Evolutionary conservation across 2,888 invertebrate genomes (phyloP), one percentile per base, ranked within the genome.

Genomic region (Steinernema carpocapsae): DNA sequence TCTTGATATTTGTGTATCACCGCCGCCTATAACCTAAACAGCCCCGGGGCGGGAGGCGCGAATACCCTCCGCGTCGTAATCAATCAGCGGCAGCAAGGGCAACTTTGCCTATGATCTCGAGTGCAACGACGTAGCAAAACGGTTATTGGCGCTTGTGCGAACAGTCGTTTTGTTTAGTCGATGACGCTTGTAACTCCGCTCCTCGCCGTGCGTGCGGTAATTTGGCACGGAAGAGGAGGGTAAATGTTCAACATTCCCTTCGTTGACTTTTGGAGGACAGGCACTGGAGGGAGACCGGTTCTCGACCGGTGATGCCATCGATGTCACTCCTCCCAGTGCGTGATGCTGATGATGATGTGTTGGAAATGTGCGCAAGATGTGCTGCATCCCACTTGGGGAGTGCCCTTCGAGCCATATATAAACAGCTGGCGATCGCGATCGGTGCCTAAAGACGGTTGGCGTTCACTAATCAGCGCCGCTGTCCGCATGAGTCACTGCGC

Each of bases 231-330:
- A 56, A 56, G 56, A 12, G 2, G 24, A 26, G n/a, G n/a, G 2
- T 12, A 19, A 26, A 22, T 19, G 56, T 26, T 10, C 6, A 56
- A 56, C 24, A 56, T n/a, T n/a, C 56, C 22, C 24, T 56, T 22
- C 17, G 56, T 7, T 56, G 56, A 22, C 19, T 56, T 56, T 56
- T 56, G 56, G 56, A 56, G 56, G 56, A 56, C 56, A 26, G 26
- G 24, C 56, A 22, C 3, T 26, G n/a, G 51, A 26, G 26, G 4
- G 56, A 56, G 56, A 56, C 56, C 56, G 56, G 56, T 56, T 56
- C 56, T 56, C 56, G 56, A 56, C 56, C 56, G 26, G 56, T 56
- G 56, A 24, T 56, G 56, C 56, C 56, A 19, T 56, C 56, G 56
- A 24, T 26, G 56, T 22, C 56, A 24, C 56, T 24, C 26, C 4